Evolutionary conservation across 2,797 vertebrate species (phyloP), one percentile per base, ranked within the genome.

Genomic region (Paratrypauchen microcephalus): DNA sequence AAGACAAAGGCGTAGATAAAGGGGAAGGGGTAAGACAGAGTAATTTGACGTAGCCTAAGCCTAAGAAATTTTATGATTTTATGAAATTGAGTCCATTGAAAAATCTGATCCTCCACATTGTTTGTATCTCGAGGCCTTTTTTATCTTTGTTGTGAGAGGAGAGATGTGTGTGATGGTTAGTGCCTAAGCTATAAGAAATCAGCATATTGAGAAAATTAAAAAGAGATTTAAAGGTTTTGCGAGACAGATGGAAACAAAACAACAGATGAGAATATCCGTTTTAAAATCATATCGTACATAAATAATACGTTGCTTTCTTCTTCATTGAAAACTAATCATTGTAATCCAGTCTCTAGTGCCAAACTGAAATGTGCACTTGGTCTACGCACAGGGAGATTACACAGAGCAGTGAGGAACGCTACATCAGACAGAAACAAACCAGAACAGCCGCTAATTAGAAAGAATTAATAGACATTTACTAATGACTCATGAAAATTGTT

Each of bases 151-250:
- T 39, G 1, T 63, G 2, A 67, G 5, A 50, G 48, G 5, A 50
- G 48, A 50, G 8, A 15, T 65, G 73, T 13, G 16, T 72, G 61
- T 45, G 72, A 78, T 76, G 68, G 71, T 78, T 79, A 74, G 72
- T n/a, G 72, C 23, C 73, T 84, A 72, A 79, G 72, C 78, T 74
- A 71, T 70, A 82, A 54, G 74, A 85, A 82, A 73, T 72, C 71
- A 2, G 61, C 80, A 83, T 76, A 83, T 73, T 83, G 83, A 86
- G 79, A 79, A 85, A 85, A 88, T 87, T 79, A 86, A 87, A 90
- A 88, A 87, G 74, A 87, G 83, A 84, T 86, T 89, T 87, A 81
- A 79, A 23, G 54, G 0, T 72, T 83, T 78, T 55, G 75, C 80
- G 76, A 78, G 84, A 81, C 85, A 78, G 87, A 85, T 83, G 80